A percentile compares a stretch with the other conserved stretches of the same genome.
Evolutionary conservation across 2,888 invertebrate species (phyloP).

Genomic region (Drosophila pseudotalamancana): DNA sequence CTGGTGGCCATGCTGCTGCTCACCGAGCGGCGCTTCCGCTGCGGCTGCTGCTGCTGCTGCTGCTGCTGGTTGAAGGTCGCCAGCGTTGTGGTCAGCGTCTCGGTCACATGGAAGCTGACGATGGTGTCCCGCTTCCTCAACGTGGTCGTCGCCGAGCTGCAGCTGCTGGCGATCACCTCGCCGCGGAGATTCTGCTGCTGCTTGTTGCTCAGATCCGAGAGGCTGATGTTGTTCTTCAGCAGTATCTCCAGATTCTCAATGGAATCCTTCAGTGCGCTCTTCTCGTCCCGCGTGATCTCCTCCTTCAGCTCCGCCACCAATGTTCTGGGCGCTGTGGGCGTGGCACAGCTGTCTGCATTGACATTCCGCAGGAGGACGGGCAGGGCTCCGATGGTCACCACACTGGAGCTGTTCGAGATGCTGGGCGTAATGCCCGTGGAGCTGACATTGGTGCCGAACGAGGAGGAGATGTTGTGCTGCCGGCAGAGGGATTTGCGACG

Average conservation of each 20-base stretch:
- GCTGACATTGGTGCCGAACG: constrained; percentile 82
- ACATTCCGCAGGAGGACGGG: constrained; percentile 65
- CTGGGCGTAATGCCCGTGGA: constrained; percentile 82
- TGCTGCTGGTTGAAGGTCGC: constrained; percentile 32
- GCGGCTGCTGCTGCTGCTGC: constrained; percentile 34
- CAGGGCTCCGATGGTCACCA: constrained; percentile 73
- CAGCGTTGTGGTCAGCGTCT: constrained; percentile 58
- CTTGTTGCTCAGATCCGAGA: constrained; percentile 83
- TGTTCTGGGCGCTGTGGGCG: constrained; percentile 66
- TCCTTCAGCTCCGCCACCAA: constrained; percentile 81
- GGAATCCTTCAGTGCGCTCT: constrained; percentile 81
- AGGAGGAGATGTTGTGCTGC: constrained; percentile 84
- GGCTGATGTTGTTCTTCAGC: constrained; percentile 84
- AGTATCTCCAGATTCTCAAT: constrained; percentile 84
- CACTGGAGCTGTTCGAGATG: constrained; percentile 82
- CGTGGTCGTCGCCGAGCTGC: constrained; percentile 69
- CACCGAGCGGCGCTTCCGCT: constrained; percentile 66
- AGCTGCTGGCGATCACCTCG: constrained; percentile 38
- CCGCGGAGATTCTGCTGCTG: constrained; percentile 82
- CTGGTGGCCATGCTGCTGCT: constrained; percentile 57
- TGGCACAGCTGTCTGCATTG: constrained; percentile 47
- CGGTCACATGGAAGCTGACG: constrained; percentile 76
- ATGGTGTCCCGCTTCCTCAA: constrained; percentile 76
- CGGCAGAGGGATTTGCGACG: constrained; percentile 83
- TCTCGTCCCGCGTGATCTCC: constrained; percentile 72